A percentile compares a stretch with the other conserved stretches of the same genome.
Evolutionary conservation across 2,888 invertebrate genomes (phyloP).

Genomic region (Drosophila robusta): DNA sequence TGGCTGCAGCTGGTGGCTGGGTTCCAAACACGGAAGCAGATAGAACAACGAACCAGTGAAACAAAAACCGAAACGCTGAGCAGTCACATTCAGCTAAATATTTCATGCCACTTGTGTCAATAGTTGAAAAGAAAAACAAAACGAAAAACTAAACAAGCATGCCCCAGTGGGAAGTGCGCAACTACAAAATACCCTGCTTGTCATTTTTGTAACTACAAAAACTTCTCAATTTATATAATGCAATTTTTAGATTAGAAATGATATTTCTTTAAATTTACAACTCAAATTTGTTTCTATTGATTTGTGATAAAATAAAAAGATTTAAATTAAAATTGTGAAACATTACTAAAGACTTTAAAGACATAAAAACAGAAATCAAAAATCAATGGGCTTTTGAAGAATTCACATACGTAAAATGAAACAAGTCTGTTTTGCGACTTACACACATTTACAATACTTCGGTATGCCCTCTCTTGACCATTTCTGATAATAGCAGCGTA

Average conservation of each 20-base stretch:
- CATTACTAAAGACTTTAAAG: too few relatives aligned
- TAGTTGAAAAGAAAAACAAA: conserved; percentile 42
- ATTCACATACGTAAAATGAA: too few relatives aligned
- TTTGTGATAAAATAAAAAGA: too few relatives aligned
- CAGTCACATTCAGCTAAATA: conserved; percentile 54
- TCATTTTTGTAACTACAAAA: too few relatives aligned
- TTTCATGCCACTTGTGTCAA: conserved; percentile 73
- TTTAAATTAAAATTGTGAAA: too few relatives aligned
- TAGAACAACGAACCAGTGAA: conserved; percentile 11
- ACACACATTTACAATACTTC: not conserved
- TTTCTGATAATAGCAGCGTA: conserved; percentile 13
- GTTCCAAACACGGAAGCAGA: conserved; percentile 52
- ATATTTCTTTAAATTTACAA: too few relatives aligned
- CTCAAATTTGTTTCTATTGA: not conserved
- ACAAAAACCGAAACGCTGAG: conserved; percentile 44
- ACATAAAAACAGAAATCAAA: too few relatives aligned
- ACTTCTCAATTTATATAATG: too few relatives aligned
- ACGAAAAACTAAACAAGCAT: not conserved
- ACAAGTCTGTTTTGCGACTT: not conserved
- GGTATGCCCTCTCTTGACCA: not conserved
- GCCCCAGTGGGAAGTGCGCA: not conserved
- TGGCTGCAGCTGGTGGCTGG: conserved; percentile 27
- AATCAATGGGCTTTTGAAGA: too few relatives aligned
- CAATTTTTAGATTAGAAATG: too few relatives aligned
- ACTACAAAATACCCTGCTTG: conserved; percentile 6